Evolutionary conservation across 2,113 vertebrate genomes (phyloP).

Genomic region (Vulpes lagopus): DNA sequence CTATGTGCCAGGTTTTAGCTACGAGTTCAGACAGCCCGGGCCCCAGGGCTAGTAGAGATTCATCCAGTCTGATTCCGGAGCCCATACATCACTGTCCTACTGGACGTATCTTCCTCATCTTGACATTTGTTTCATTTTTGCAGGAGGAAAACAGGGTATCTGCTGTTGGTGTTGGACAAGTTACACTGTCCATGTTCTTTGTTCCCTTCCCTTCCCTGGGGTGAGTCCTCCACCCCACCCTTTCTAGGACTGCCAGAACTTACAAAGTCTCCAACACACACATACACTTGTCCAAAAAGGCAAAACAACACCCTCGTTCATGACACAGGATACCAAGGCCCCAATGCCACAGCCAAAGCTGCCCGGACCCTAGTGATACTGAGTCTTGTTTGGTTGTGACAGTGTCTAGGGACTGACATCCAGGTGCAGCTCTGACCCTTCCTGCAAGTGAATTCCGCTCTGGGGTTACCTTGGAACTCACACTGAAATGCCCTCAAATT

Average conservation of each 20-base stretch:
- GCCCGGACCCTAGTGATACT: neutral
- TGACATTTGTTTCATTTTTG: constrained; percentile 10
- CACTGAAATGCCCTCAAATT: neutral
- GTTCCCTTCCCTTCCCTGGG: constrained; percentile 75
- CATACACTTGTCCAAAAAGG: constrained; percentile 37
- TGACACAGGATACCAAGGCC: neutral
- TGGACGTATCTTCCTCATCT: neutral
- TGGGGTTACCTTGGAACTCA: neutral
- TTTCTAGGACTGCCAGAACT: constrained; percentile 74
- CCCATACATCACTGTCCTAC: neutral
- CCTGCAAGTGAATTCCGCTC: neutral
- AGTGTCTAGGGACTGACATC: neutral
- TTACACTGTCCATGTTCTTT: constrained; percentile 47
- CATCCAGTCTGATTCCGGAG: neutral
- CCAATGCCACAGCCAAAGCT: neutral
- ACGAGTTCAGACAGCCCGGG: neutral
- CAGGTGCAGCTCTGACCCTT: neutral
- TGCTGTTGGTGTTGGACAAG: constrained; percentile 80
- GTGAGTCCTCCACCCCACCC: constrained; percentile 55
- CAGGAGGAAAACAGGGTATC: neutral
- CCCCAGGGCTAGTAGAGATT: no score
- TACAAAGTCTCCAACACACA: constrained; percentile 79
- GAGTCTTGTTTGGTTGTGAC: neutral
- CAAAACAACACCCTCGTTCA: constrained; percentile 70
- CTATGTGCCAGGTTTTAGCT: neutral